phyloP scores from a whole-genome alignment of 2,797 vertebrate genomes.

The Smutsia gigantea region DNA sequence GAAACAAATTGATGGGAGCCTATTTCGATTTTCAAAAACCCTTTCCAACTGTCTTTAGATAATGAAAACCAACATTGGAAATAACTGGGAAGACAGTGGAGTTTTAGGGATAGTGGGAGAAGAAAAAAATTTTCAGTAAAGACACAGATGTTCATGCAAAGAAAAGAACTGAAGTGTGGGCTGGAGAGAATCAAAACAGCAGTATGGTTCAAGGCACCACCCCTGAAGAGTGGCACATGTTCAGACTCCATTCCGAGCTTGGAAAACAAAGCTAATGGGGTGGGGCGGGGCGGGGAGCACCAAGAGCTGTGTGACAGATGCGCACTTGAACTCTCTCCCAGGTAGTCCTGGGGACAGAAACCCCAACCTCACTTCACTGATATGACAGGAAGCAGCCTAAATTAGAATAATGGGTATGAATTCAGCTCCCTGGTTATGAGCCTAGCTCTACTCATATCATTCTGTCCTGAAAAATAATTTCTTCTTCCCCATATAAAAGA shows the following conservation, averaged over 20 bases:
- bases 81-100: not conserved
- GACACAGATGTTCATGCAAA: not conserved
- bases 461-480: not conserved
- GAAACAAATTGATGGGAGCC: not conserved
- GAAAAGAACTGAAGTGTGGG: not conserved
- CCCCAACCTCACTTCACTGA: not conserved
- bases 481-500: not conserved
- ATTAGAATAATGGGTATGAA: not conserved
- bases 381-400: not conserved
- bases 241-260: not conserved
- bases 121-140: not conserved
- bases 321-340: not conserved
- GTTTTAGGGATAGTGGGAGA: not conserved
- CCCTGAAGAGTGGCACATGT: not conserved
- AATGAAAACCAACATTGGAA: slow-evolving; percentile 4
- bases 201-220: not conserved
- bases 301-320: not conserved
- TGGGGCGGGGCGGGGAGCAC: too few relatives aligned
- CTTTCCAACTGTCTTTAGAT: not conserved
- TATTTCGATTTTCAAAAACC: not conserved
- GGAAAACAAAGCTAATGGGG: not conserved
- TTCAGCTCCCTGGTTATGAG: not conserved
- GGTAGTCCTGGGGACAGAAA: not conserved
- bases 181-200: not conserved
- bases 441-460: not conserved